These are phyloP conservation scores for Laticauda laticaudata DNA, from an alignment of 2,113 vertebrate species.

Conservation along the genomic window DNA sequence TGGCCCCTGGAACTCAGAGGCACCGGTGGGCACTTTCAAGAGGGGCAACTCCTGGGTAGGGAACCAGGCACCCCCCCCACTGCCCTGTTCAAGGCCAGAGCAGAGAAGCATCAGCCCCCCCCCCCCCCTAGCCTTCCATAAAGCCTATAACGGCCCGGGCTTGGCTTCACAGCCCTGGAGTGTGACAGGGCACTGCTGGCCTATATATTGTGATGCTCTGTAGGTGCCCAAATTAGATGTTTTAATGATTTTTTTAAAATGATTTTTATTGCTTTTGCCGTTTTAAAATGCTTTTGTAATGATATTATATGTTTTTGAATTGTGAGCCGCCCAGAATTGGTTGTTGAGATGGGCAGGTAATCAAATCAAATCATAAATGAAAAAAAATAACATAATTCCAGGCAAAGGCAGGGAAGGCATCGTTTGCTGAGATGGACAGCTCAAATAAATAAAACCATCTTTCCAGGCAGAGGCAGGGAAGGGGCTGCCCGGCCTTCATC, in stretches of 20 bases:
- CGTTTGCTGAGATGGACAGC: no score
- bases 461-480: background rate
- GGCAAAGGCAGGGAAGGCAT: background rate
- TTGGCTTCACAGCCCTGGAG: background rate
- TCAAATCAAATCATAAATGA: no score
- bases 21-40: background rate
- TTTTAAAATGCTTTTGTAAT: background rate
- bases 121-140: background rate
- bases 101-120: no score
- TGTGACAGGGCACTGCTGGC: accelerated
- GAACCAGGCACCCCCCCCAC: background rate
- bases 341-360: background rate
- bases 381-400: background rate
- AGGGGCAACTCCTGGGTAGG: background rate
- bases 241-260: background rate
- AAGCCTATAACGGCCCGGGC: background rate
- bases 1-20: background rate
- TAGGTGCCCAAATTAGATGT: background rate
- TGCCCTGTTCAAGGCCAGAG: background rate
- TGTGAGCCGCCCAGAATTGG: background rate
- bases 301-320: background rate
- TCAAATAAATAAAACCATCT: no score
- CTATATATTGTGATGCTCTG: no score
- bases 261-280: background rate
- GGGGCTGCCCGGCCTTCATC: background rate